These are phyloP conservation scores for Limanda limanda DNA, from an alignment of 2,113 vertebrate genomes.

Conservation along the genomic window DNA sequence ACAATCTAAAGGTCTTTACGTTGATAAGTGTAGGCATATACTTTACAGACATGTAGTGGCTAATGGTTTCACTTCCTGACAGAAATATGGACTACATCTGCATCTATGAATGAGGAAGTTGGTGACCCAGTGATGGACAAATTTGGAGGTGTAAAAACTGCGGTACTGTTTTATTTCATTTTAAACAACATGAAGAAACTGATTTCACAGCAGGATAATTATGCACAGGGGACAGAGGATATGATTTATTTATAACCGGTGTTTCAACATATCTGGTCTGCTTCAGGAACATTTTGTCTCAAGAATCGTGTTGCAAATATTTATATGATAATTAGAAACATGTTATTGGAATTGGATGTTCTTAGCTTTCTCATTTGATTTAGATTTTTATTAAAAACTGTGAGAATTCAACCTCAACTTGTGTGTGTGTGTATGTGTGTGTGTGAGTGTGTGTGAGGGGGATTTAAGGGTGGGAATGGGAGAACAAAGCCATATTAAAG, in stretches of 20 bases:
- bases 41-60: not conserved
- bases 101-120: not conserved
- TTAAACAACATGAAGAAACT: not conserved
- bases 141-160: not conserved
- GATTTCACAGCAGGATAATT: not conserved
- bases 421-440: not conserved
- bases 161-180: constrained; percentile 26
- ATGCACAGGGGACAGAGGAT: not conserved
- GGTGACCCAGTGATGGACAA: not conserved
- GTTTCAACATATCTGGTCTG: not conserved
- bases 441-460: too few species aligned
- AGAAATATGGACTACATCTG: constrained; percentile 22
- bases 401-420: not conserved
- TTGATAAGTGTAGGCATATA: not conserved
- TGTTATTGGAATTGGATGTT: not conserved
- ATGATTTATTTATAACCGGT: not conserved
- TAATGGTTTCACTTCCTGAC: not conserved
- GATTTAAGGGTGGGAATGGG: not conserved
- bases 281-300: too few species aligned
- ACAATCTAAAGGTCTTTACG: not conserved
- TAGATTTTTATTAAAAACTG: not conserved
- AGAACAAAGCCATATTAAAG: not conserved
- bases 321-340: not conserved
- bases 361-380: not conserved
- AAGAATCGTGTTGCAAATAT: not conserved